Percentiles rank a stretch among this genome's conserved stretches.
phyloP scores from a whole-genome alignment of 2,797 vertebrate species.

The Crenichthys baileyi region DNA sequence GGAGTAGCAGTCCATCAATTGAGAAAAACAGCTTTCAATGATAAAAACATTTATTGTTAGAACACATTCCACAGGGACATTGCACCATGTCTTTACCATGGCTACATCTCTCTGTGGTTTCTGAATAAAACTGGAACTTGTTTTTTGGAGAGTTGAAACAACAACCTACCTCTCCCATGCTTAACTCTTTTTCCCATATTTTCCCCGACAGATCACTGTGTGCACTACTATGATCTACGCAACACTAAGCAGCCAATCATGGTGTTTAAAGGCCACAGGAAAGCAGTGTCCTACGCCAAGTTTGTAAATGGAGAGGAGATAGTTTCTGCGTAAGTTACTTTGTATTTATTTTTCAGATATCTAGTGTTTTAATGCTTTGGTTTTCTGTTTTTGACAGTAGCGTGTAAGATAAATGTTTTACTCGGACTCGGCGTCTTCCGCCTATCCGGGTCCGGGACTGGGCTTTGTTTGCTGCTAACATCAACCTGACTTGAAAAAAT shows the following conservation, averaged over 20 bases:
- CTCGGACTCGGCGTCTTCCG: not conserved
- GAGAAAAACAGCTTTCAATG: not conserved
- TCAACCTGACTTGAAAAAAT: not conserved
- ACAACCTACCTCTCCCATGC: not conserved
- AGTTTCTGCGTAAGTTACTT: conserved; percentile 94
- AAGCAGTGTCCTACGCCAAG: conserved; percentile 98
- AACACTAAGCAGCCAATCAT: conserved; percentile 99
- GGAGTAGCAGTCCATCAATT: not conserved
- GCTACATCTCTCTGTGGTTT: conserved; percentile 4
- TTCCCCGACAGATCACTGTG: conserved; percentile 91
- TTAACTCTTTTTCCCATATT: conserved; percentile 10
- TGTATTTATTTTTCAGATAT: not conserved
- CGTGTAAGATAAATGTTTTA: not conserved
- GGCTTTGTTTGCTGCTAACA: not conserved
- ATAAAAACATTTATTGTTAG: conserved; percentile 5
- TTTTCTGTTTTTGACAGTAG: not conserved
- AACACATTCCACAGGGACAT: conserved; percentile 5
- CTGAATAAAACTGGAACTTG: not conserved
- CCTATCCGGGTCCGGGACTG: too few relatives aligned
- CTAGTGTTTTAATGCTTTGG: not conserved
- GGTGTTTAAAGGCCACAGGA: conserved; percentile 99
- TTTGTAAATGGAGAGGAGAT: conserved; percentile 99
- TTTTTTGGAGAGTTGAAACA: not conserved
- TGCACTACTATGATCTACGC: conserved; percentile 98
- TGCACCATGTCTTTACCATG: conserved; percentile 7